Evolutionary conservation across 2,113 vertebrate species (phyloP).

Genomic region (Plestiodon gilberti): DNA sequence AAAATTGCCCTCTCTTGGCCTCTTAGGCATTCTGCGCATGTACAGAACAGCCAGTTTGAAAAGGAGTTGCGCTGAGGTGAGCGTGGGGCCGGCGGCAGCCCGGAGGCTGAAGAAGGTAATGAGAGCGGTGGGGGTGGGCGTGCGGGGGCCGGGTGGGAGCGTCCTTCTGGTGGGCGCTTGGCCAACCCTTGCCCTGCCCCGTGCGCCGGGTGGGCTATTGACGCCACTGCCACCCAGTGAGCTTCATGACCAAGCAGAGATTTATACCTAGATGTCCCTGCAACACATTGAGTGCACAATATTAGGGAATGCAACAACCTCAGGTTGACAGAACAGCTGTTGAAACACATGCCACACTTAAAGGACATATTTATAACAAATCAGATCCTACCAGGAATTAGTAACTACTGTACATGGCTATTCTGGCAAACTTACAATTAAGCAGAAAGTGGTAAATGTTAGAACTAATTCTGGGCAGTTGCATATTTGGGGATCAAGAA

Average conservation of each 20-base stretch:
- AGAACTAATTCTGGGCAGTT: constrained; percentile 33
- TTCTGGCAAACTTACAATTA: constrained; percentile 23
- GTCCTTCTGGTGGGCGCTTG: too few relatives aligned
- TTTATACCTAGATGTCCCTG: background rate
- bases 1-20: too few relatives aligned
- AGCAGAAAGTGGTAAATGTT: constrained; percentile 15
- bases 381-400: background rate
- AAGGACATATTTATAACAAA: background rate
- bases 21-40: too few relatives aligned
- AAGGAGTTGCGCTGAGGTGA: too few relatives aligned
- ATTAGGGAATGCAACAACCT: background rate
- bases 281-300: background rate
- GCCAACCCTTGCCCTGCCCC: too few relatives aligned
- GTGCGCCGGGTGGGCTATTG: too few relatives aligned
- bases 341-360: background rate
- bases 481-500: background rate
- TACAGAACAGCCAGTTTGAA: too few relatives aligned
- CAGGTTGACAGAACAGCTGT: background rate
- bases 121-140: too few relatives aligned
- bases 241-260: background rate
- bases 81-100: too few relatives aligned
- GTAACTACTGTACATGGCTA: background rate
- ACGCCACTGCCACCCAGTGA: background rate
- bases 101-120: too few relatives aligned
- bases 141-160: too few relatives aligned